phyloP scores from a whole-genome alignment of 1,140 invertebrate genomes.

The Brachystomella parvula region DNA sequence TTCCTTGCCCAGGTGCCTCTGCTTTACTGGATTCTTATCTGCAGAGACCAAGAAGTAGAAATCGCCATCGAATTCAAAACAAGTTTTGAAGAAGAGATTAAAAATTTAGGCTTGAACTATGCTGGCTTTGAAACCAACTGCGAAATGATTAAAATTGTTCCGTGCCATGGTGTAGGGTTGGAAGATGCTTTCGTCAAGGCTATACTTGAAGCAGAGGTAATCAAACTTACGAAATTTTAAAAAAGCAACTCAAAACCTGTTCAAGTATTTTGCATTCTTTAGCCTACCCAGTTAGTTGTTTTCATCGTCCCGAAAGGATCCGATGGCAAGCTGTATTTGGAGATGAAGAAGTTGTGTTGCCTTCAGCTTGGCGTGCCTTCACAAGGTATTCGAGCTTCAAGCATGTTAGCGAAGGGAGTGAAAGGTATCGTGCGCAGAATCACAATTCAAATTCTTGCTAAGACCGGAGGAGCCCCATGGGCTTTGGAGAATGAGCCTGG shows the following conservation, averaged over 20 bases:
- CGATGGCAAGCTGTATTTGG: not conserved
- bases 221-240: not conserved
- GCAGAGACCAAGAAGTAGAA: not conserved
- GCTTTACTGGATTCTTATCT: not conserved
- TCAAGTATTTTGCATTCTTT: not conserved
- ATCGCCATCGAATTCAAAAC: not conserved
- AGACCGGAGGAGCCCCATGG: conserved; percentile 88
- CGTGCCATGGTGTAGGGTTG: not conserved
- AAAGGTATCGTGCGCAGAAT: conserved; percentile 79
- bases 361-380: conserved; percentile 59
- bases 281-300: not conserved
- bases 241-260: not conserved
- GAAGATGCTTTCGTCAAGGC: not conserved
- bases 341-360: not conserved
- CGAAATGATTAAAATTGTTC: not conserved
- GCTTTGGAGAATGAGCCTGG: conserved; percentile 65
- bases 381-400: conserved; percentile 58
- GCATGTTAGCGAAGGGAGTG: conserved; percentile 61
- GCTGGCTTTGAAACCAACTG: not conserved
- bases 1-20: not conserved
- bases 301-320: not conserved
- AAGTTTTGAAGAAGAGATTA: not conserved
- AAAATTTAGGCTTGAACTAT: not conserved
- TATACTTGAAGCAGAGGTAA: no score
- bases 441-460: conserved; percentile 87